Conservation (phyloP, 2,797 vertebrate genomes). For the Anabacerthia variegaticeps region DNA sequence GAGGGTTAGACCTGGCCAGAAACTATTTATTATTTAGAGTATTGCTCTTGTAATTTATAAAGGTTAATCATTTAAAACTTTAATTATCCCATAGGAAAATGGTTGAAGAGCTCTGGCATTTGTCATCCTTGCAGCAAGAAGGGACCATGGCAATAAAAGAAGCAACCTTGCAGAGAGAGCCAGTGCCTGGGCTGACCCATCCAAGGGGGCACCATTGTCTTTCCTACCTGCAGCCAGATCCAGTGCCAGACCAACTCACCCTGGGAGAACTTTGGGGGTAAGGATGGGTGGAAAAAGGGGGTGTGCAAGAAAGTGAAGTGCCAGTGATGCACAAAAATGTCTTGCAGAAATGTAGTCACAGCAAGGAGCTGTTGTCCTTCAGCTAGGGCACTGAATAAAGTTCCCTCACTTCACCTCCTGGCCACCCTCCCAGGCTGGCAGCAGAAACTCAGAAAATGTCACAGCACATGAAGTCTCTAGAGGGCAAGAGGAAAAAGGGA, state of each 20-base stretch:
- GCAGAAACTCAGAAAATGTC: neutral
- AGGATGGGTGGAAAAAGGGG: neutral
- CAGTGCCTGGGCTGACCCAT: neutral
- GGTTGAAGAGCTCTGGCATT: neutral
- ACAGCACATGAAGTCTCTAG: neutral
- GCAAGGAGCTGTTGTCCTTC: neutral
- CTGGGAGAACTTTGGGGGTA: neutral
- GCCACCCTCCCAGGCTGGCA: neutral
- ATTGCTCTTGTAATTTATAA: conserved; percentile 40
- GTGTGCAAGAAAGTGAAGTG: neutral
- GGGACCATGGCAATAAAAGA: neutral
- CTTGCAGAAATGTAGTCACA: neutral
- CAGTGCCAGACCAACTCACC: neutral
- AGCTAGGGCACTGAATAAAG: neutral
- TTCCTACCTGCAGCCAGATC: neutral
- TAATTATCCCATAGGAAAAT: neutral
- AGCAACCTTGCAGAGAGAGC: neutral
- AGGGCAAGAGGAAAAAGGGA: neutral
- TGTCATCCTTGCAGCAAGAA: neutral
- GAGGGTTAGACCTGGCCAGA: conserved; percentile 4
- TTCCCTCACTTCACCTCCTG: neutral
- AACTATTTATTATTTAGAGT: conserved; percentile 53
- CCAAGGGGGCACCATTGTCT: neutral
- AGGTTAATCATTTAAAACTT: conserved; percentile 52
- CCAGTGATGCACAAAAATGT: neutral